Conservation (phyloP, 1,140 invertebrate genomes). For the Vollenhovia emeryi region DNA sequence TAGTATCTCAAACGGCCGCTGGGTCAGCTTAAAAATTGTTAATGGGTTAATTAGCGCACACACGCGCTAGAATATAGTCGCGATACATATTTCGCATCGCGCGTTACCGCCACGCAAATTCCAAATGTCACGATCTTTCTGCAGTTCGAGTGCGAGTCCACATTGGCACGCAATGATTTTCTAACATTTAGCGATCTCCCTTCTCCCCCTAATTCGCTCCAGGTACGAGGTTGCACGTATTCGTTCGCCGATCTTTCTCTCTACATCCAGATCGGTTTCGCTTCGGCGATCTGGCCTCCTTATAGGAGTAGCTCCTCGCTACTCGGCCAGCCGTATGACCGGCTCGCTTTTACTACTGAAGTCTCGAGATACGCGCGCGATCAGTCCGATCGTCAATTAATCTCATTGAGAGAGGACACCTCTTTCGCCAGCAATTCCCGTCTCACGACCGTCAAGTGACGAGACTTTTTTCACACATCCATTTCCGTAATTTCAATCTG, state of each 20-base stretch:
- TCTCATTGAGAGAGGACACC: constrained; percentile 6
- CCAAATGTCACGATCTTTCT: constrained; percentile 20
- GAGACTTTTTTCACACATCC: neutral
- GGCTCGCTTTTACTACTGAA: constrained; percentile 56
- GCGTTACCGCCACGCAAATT: neutral
- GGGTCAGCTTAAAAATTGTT: neutral
- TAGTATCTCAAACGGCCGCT: neutral
- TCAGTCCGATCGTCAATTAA: constrained; percentile 60
- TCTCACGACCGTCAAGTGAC: neutral
- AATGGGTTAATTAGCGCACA: neutral
- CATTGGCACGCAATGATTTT: constrained; percentile 64
- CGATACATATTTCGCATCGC: neutral
- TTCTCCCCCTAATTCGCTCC: constrained; percentile 51
- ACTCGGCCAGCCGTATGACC: constrained; percentile 25
- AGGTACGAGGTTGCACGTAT: constrained; percentile 71
- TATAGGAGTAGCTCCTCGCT: constrained; percentile 56
- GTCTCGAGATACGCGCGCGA: constrained; percentile 13
- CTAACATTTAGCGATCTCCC: constrained; percentile 53
- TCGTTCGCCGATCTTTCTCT: constrained; percentile 62
- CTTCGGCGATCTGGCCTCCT: constrained; percentile 73
- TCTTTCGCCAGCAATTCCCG: neutral
- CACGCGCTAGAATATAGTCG: neutral
- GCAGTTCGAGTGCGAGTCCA: constrained; percentile 16
- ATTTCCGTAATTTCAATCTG: constrained; percentile 16
- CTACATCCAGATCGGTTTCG: constrained; percentile 69